Base-by-base conservation (phyloP, 2,113 vertebrate genomes). In the Callipepla californica region DNA sequence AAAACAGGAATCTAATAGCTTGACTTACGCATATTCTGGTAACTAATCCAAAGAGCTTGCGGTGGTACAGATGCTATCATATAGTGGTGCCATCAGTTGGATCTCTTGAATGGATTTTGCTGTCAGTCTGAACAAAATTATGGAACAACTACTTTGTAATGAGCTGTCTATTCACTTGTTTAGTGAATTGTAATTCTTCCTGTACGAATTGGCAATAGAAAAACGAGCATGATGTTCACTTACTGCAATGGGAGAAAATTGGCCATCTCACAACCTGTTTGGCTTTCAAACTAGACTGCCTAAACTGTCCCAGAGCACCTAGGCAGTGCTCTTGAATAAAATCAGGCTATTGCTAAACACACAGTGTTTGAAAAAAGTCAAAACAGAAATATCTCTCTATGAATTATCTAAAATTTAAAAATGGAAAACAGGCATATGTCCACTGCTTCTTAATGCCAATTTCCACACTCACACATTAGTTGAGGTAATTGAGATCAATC, bases 81-180 rank as follows among this genome's bases (percentile, higher is more conserved):
- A 77, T 13, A 70, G 30, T 25, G 65, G 36, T 93, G 84, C 63
- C 55, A 85, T 67, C 57, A 68, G n/a, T 80, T 92, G 75, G 79
- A 94, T 70, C 47, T 22, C 66, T 79, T 89, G 63, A 80, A 67
- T 59, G 26, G 38, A 80, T 91, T 92, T 51, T 77, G n/a, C 69
- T 85, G 50, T 74, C 78, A 93, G 55, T 48, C n/a, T 95, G 59
- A 90, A 72, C 58, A 80, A 95, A 90, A 95, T 89, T 80, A 45
- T 75, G 70, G 84, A 93, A 80, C 63, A 89, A 95, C 58, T 80
- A 48, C 67, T 92, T 85, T 86, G 59, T 85, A 92, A 89, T 78
- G 80, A 93, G 78, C 59, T 92, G 68, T 36, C 57, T 79, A 83
- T 70, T 92, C 77, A 81, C 90, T 47, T 67, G 82, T 90, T 90